These are phyloP conservation scores for Podotricha telesiphe DNA, from an alignment of 2,888 invertebrate genomes.

Conservation along the genomic window DNA sequence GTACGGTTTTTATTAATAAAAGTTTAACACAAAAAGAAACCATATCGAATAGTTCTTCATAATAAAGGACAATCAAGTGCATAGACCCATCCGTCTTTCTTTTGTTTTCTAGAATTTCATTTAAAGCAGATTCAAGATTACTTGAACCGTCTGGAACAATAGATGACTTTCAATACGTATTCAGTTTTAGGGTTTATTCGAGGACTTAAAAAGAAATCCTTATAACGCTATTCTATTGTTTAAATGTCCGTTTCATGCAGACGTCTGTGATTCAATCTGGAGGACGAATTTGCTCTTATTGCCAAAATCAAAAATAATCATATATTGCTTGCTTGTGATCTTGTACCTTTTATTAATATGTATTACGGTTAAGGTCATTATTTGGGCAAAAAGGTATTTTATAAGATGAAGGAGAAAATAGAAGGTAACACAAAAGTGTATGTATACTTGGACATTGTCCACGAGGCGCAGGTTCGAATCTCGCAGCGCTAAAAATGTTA, in stretches of 20 bases:
- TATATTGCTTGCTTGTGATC: conserved; percentile 3
- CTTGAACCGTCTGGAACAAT: conserved; percentile 38
- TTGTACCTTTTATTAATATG: conserved; percentile 7
- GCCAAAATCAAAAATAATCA: conserved; percentile 17
- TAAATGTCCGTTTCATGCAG: conserved; percentile 35
- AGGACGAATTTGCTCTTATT: conserved; percentile 25
- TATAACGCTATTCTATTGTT: conserved; percentile 40
- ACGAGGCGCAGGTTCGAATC: too few species aligned
- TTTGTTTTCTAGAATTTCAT: conserved; percentile 44
- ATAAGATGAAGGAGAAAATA: background rate
- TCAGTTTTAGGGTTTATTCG: conserved; percentile 42
- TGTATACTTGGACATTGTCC: too few species aligned
- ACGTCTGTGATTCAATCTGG: conserved; percentile 31
- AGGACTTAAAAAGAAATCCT: conserved; percentile 40
- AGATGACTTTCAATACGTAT: conserved; percentile 42
- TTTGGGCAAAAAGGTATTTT: background rate
- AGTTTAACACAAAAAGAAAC: background rate
- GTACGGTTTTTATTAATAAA: background rate
- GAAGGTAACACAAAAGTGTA: background rate
- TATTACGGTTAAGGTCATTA: background rate
- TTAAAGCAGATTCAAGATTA: conserved; percentile 43
- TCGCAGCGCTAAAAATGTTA: too few species aligned
- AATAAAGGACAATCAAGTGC: conserved; percentile 36
- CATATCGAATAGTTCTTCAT: conserved; percentile 33
- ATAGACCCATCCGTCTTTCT: conserved; percentile 38